These are phyloP conservation scores for Bombus confusus DNA, from an alignment of 1,140 invertebrate genomes.

Conservation along the genomic window DNA sequence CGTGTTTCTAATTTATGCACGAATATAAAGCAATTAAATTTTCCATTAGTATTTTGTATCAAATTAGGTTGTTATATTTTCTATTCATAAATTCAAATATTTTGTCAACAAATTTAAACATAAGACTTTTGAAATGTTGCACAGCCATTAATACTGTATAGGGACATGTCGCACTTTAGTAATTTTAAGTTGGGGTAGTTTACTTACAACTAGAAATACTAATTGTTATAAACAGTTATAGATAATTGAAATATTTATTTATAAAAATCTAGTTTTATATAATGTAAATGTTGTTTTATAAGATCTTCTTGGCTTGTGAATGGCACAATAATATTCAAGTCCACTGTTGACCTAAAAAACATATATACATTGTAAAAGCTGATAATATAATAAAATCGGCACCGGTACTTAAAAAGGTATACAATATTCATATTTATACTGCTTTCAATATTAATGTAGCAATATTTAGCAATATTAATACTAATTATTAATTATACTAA, in stretches of 20 bases:
- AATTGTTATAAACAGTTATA: neutral
- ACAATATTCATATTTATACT: neutral
- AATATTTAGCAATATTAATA: neutral
- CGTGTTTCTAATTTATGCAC: neutral
- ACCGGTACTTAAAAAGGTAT: neutral
- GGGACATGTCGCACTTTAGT: neutral
- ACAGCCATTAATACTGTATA: neutral
- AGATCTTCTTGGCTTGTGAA: neutral
- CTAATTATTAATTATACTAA: too few relatives aligned
- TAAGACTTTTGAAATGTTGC: neutral
- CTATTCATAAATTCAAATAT: neutral
- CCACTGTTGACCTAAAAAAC: neutral
- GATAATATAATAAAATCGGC: neutral
- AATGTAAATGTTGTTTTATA: neutral
- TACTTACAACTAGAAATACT: neutral
- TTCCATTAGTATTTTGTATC: neutral
- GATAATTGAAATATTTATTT: constrained; percentile 12
- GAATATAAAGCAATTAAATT: neutral
- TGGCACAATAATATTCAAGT: neutral
- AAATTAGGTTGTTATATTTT: neutral
- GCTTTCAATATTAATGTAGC: too few relatives aligned
- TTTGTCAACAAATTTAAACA: neutral
- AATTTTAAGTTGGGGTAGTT: neutral
- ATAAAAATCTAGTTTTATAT: constrained; percentile 2
- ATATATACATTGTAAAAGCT: neutral